Evolutionary conservation across 2,888 invertebrate genomes (phyloP).

Genomic region (Nymphalis urticae): DNA sequence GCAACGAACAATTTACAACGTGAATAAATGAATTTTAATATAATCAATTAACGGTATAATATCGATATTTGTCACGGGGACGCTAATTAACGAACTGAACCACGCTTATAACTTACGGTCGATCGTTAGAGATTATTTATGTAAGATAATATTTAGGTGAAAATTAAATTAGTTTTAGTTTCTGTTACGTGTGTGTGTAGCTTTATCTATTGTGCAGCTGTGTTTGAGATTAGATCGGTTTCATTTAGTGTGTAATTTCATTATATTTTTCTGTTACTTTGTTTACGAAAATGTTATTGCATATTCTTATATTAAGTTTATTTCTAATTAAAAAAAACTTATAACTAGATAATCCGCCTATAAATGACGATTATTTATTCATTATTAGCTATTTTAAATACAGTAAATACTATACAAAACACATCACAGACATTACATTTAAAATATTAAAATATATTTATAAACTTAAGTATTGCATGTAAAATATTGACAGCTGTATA

Average conservation of each 20-base stretch:
- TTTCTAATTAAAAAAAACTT: too few species aligned
- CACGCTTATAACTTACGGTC: constrained; percentile 1
- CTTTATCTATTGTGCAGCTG: not conserved
- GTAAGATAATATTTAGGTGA: not conserved
- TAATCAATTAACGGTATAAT: constrained; percentile 38
- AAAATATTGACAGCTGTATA: not conserved
- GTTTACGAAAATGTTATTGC: too few species aligned
- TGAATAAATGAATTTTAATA: constrained; percentile 46
- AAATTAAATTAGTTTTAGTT: not conserved
- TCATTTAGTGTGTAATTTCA: not conserved
- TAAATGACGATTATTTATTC: too few species aligned
- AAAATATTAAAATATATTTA: not conserved
- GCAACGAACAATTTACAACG: constrained; percentile 40
- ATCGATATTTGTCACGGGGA: constrained; percentile 40
- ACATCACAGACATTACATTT: not conserved
- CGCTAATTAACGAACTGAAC: constrained; percentile 37
- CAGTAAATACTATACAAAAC: too few species aligned
- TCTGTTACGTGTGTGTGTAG: not conserved
- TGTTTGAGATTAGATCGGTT: not conserved
- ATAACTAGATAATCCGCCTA: too few species aligned
- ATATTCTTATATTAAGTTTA: not conserved
- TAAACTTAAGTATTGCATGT: too few species aligned
- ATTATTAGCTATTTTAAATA: too few species aligned
- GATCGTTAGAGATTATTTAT: not conserved
- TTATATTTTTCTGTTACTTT: too few species aligned